Evolutionary conservation across 2,797 vertebrate genomes (phyloP).

Genomic region (Vipera ursinii): DNA sequence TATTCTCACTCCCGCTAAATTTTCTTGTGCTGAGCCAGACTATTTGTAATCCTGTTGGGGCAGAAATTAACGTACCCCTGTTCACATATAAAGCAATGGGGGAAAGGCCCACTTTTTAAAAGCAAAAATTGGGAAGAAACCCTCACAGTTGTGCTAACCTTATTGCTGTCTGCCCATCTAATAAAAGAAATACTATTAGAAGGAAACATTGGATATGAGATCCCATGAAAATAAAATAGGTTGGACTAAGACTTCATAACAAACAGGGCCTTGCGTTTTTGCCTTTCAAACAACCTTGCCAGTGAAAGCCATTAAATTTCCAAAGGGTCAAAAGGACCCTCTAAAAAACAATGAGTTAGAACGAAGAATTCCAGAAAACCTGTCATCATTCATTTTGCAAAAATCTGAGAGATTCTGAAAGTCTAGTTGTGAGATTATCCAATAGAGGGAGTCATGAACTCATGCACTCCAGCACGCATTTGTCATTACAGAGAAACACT

Average conservation of each 20-base stretch:
- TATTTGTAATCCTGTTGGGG: background rate
- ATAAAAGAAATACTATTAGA: background rate
- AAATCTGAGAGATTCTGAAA: background rate
- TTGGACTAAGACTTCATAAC: background rate
- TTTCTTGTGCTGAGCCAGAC: background rate
- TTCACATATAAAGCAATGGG: background rate
- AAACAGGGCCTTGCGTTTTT: background rate
- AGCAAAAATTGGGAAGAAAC: background rate
- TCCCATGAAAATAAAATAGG: background rate
- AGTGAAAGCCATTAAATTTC: background rate
- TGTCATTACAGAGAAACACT: conserved; percentile 2
- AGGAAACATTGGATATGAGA: background rate
- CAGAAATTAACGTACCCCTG: background rate
- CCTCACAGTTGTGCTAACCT: background rate
- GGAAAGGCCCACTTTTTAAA: background rate
- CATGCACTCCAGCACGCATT: background rate
- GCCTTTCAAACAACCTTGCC: background rate
- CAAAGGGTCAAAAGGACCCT: background rate
- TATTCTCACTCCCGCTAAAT: background rate
- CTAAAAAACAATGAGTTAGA: background rate
- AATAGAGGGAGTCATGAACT: conserved; percentile 28
- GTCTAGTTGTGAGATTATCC: background rate
- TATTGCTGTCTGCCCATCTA: background rate
- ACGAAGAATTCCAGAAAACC: background rate
- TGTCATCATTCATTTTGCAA: background rate